Conservation (phyloP, 1,140 invertebrate species). For the Monochamus saltuarius region DNA sequence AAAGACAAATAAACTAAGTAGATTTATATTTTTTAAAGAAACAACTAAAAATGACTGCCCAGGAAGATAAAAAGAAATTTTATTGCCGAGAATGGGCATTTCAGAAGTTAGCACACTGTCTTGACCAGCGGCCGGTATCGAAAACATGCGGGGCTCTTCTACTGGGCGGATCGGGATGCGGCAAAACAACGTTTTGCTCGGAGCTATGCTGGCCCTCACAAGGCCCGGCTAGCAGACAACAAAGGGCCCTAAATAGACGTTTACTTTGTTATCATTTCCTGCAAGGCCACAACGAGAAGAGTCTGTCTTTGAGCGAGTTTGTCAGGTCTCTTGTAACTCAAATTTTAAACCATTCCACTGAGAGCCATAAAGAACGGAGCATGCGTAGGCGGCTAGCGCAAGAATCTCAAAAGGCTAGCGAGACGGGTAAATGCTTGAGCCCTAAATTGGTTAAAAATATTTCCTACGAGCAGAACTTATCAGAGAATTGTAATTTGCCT, state of each 20-base stretch:
- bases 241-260: slow-evolving; percentile 71
- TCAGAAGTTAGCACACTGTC: slow-evolving; percentile 86
- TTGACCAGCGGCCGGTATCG: slow-evolving; percentile 77
- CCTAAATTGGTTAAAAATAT: slow-evolving; percentile 30
- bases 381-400: slow-evolving; percentile 43
- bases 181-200: slow-evolving; percentile 81
- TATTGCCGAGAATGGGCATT: slow-evolving; percentile 93
- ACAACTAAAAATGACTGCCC: slow-evolving; percentile 12
- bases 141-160: slow-evolving; percentile 81
- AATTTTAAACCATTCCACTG: slow-evolving; percentile 65
- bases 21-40: slow-evolving; percentile 12
- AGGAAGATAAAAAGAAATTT: slow-evolving; percentile 64
- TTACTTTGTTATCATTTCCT: slow-evolving; percentile 83
- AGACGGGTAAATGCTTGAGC: slow-evolving; percentile 11
- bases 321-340: slow-evolving; percentile 82
- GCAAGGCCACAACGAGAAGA: slow-evolving; percentile 63
- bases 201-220: slow-evolving; percentile 75
- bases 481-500: slow-evolving; percentile 28
- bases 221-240: slow-evolving; percentile 65
- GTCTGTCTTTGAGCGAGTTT: slow-evolving; percentile 79
- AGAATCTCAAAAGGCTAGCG: slow-evolving; percentile 27
- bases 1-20: slow-evolving; percentile 15
- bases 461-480: slow-evolving; percentile 35
- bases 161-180: slow-evolving; percentile 86
- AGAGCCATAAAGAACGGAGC: slow-evolving; percentile 48